Evolutionary conservation across 2,113 vertebrate genomes (phyloP), one percentile per base, ranked within the genome.

Genomic region (Plotosus lineatus): DNA sequence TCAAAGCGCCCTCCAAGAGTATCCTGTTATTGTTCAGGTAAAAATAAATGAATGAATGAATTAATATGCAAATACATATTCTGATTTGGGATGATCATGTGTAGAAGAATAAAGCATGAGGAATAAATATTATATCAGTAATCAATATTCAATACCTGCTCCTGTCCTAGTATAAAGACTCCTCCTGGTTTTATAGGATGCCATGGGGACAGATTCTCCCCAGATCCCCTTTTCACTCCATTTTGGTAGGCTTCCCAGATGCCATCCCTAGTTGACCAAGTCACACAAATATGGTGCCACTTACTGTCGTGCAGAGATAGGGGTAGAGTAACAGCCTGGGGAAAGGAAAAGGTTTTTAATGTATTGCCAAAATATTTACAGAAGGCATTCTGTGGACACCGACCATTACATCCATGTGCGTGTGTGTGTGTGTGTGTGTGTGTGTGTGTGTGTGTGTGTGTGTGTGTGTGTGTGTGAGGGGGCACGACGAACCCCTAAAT

Each of bases 271-370:
- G 94, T 94, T 1, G 94, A 90, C 95, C 94, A 95, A 0, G 94
- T 94, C 42, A 95, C 85, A 8, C 94, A 94, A 55, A 95, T 38
- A 46, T 95, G 95, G 78, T 95, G 94, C 94, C 95, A 95, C 82
- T 93, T 94, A 58, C 86, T 89, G 36, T 95, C 94, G 0, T 89
- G 91, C 80, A 94, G 82, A 4, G 89, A 89, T 19, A 95, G 58
- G 4, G 94, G 94, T 75, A 95, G 46, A 0, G 91, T 91, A 46
- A 90, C 92, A 0, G 92, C 92, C 94, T 95, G 53, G 33, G 81
- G 55, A 60, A 77, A 66, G 68, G 1, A 0, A 50, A 50, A 8
- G 21, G 53, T 0, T 55, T 28, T 1, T 63, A 28, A 28, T 14
- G 44, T 68, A 14, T 26, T 66, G 53, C 6, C 11, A 9, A 53